phyloP scores from a whole-genome alignment of 2,888 invertebrate species.

The Papilio demoleus region DNA sequence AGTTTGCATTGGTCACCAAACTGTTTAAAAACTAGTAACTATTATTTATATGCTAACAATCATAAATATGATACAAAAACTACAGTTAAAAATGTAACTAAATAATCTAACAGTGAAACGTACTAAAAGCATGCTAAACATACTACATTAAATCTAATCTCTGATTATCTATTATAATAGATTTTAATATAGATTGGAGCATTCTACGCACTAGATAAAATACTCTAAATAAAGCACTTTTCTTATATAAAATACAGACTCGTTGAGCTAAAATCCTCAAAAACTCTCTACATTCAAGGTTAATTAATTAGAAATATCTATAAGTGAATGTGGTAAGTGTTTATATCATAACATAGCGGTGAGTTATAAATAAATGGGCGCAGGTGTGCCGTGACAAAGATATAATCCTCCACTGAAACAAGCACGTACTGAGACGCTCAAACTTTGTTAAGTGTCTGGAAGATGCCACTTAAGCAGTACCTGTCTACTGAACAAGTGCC shows the following conservation, averaged over 20 bases:
- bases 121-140: too few species aligned
- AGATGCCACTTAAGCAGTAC: background rate
- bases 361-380: slow-evolving; percentile 26
- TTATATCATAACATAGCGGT: slow-evolving; percentile 10
- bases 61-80: too few species aligned
- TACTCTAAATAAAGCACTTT: too few species aligned
- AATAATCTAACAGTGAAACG: too few species aligned
- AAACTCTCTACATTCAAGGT: background rate
- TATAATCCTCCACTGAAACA: slow-evolving; percentile 28
- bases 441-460: slow-evolving; percentile 31
- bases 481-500: slow-evolving; percentile 15
- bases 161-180: too few species aligned
- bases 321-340: background rate
- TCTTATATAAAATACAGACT: too few species aligned
- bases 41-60: too few species aligned
- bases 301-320: background rate
- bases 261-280: too few species aligned
- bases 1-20: slow-evolving; percentile 9
- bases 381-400: slow-evolving; percentile 35
- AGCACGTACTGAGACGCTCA: slow-evolving; percentile 19
- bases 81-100: too few species aligned
- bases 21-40: background rate
- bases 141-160: too few species aligned
- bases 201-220: too few species aligned
- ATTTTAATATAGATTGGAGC: too few species aligned